phyloP scores from a whole-genome alignment of 2,888 invertebrate species.

The Crossocerus cetratus region DNA sequence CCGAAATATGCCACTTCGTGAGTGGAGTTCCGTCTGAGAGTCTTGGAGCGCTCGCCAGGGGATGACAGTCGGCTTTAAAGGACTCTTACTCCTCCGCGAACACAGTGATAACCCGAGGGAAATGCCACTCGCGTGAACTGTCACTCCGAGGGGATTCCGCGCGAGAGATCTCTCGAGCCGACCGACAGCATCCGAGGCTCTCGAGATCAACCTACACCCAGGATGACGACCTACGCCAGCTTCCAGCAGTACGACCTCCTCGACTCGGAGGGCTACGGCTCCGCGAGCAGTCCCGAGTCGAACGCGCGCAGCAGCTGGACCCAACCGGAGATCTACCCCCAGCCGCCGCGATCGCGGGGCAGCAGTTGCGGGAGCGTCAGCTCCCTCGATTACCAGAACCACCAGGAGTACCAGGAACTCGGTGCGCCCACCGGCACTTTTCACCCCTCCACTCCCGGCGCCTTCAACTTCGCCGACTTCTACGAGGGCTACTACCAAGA shows the following conservation, averaged over 20 bases:
- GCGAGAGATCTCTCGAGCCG: neutral
- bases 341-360: constrained; percentile 69
- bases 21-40: no score
- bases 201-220: constrained; percentile 13
- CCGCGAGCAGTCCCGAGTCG: constrained; percentile 73
- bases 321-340: constrained; percentile 67
- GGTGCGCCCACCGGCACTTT: constrained; percentile 42
- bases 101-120: no score
- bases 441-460: constrained; percentile 37
- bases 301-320: constrained; percentile 64
- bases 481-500: constrained; percentile 70
- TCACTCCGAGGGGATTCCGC: neutral
- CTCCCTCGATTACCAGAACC: constrained; percentile 68
- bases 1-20: no score
- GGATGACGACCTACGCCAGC: constrained; percentile 56
- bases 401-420: constrained; percentile 64
- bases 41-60: no score
- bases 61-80: no score
- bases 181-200: no score
- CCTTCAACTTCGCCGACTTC: constrained; percentile 66
- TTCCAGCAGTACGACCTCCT: constrained; percentile 69
- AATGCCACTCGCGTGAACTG: neutral
- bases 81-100: no score
- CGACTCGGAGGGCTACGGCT: constrained; percentile 73
- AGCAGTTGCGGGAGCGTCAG: constrained; percentile 72